Evolutionary conservation across 2,797 vertebrate genomes (phyloP), one percentile per base, ranked within the genome.

Genomic region (Botia kubotai): DNA sequence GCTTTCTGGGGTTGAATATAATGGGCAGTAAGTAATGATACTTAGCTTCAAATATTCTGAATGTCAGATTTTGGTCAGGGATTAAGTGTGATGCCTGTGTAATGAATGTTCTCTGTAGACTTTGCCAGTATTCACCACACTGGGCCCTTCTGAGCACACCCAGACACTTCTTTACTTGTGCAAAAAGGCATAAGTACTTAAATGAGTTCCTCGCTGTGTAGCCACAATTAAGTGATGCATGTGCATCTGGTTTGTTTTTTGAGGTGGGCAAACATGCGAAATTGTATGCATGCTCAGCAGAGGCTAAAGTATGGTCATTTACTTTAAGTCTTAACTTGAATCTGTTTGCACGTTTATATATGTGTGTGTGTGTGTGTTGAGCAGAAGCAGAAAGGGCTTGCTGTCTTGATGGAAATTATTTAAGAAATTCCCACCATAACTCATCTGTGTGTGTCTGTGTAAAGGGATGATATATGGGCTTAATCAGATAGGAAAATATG

Each of bases 401-500:
- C 60, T 52, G 17, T 66, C 73, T 52, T 65, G 75, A 58, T 77
- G 66, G 43, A 77, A 69, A 58, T 77, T 58, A 58, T 77, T 60
- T 69, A 7, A 19, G 36, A 77, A 69, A 77, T 77, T 77, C 66
- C 75, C 43, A 81, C 55, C 33, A 19, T 71, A 82, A 48, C 75
- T 21, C 69, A 58, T 77, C 67, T 39, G 68, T 65, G 21, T 72
- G 23, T 80, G 58, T 83, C 13, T 80, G 26, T 80, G 26, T 57
- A 62, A 58, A 83, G 85, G 92, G 90, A 92, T 94, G 93, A 95
- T 94, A 89, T 93, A 94, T 94, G 89, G 93, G 93, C 91, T 91
- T 91, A 94, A 95, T 94, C 93, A 94, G 87, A 92, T 87, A 88
- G 86, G 87, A 92, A 94, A 94, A 93, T 94, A 93, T 93, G 92